Evolutionary conservation across 1,140 invertebrate species (phyloP).

Genomic region (Polyergus mexicanus): DNA sequence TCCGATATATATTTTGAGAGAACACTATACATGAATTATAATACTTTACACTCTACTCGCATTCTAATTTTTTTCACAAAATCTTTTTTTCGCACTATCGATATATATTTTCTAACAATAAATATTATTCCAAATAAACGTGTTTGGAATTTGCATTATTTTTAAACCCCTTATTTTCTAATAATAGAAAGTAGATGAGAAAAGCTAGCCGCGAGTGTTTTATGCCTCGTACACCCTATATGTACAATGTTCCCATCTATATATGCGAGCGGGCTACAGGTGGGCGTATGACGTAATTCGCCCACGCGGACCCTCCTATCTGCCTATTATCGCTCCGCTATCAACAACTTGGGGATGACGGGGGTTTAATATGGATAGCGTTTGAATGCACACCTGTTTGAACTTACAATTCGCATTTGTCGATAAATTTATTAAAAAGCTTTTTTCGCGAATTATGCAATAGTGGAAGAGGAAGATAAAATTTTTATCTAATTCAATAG

Average conservation of each 20-base stretch:
- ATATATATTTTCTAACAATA: neutral
- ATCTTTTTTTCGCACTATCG: too few relatives aligned
- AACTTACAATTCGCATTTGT: conserved; percentile 7
- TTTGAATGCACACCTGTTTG: conserved; percentile 42
- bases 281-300: conserved; percentile 84
- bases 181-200: neutral
- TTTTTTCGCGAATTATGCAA: neutral
- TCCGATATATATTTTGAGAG: neutral
- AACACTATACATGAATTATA: neutral
- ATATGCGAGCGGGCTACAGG: conserved; percentile 77
- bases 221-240: conserved; percentile 44
- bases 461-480: neutral
- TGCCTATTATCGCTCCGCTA: conserved; percentile 74
- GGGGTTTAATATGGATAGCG: conserved; percentile 37
- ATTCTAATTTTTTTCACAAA: neutral
- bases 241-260: conserved; percentile 56
- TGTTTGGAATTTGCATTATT: neutral
- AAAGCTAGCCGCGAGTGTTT: neutral
- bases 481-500: conserved; percentile 15
- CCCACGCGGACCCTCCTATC: conserved; percentile 79
- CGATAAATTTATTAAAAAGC: conserved; percentile 7
- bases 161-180: neutral
- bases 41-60: neutral
- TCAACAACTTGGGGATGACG: conserved; percentile 60
- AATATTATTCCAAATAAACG: neutral